These are phyloP conservation scores for Ambastaia sidthimunki DNA, from an alignment of 2,797 vertebrate genomes.

Conservation along the genomic window DNA sequence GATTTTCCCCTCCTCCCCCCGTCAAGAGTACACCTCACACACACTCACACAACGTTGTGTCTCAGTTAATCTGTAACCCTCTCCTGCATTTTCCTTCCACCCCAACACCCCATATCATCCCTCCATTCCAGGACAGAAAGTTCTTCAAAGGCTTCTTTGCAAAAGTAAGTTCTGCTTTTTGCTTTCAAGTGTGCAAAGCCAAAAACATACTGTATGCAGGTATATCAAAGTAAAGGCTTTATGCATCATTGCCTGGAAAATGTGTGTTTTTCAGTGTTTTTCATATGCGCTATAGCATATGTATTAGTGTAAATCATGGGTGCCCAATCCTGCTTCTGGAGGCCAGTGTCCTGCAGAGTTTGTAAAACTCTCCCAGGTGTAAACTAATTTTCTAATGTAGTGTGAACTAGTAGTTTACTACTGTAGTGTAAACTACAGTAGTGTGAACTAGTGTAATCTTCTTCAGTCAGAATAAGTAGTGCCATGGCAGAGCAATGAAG, in stretches of 20 bases:
- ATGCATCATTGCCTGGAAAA: not conserved
- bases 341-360: too few species aligned
- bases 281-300: not conserved
- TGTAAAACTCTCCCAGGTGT: too few species aligned
- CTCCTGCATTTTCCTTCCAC: constrained; percentile 92
- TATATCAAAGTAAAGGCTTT: not conserved
- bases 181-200: constrained; percentile 25
- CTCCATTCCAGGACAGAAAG: constrained; percentile 99
- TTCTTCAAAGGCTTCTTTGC: constrained; percentile 99
- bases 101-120: constrained; percentile 75
- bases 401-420: too few species aligned
- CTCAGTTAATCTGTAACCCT: constrained; percentile 90
- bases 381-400: too few species aligned
- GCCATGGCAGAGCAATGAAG: too few species aligned
- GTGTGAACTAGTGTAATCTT: too few species aligned
- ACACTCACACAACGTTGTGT: constrained; percentile 73
- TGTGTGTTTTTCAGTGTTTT: not conserved
- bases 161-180: constrained; percentile 97
- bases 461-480: too few species aligned
- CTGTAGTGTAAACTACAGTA: too few species aligned
- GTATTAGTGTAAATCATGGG: not conserved
- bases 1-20: constrained; percentile 18
- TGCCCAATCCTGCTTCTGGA: too few species aligned
- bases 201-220: constrained; percentile 31
- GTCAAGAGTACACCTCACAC: constrained; percentile 21